phyloP scores from a whole-genome alignment of 2,797 vertebrate genomes.

The Megaceryle alcyon region DNA sequence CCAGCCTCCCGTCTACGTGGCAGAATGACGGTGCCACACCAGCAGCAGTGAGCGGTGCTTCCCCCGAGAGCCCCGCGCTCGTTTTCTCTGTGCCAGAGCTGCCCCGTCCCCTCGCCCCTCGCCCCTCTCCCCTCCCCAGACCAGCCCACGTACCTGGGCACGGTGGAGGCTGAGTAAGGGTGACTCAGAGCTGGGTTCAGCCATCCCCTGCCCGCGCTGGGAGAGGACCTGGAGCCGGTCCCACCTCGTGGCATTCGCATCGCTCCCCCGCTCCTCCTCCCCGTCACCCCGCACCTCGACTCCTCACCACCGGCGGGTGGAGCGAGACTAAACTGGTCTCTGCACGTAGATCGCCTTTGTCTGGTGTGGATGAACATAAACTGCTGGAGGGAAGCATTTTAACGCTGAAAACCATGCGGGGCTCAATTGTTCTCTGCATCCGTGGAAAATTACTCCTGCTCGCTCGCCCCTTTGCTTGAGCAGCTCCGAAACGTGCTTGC shows the following conservation, averaged over 20 bases:
- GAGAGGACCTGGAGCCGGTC: background rate
- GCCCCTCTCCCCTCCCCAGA: background rate
- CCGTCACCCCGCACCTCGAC: background rate
- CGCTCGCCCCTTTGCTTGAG: background rate
- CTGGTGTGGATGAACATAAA: constrained; percentile 7
- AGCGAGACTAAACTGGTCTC: constrained; percentile 48
- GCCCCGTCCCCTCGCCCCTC: background rate
- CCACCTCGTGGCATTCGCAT: background rate
- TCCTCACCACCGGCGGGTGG: background rate
- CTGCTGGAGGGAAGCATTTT: constrained; percentile 44
- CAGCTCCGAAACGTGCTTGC: background rate
- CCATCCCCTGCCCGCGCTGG: background rate
- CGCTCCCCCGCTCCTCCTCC: background rate
- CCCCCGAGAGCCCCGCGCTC: accelerated
- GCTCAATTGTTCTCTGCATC: constrained; percentile 32
- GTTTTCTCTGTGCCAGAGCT: accelerated
- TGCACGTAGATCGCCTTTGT: constrained; percentile 33
- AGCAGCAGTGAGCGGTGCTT: background rate
- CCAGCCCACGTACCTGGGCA: background rate
- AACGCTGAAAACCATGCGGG: background rate
- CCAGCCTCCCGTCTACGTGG: background rate
- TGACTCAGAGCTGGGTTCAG: constrained; percentile 21
- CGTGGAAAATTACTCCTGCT: constrained; percentile 49
- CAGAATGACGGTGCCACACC: accelerated
- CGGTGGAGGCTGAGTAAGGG: background rate